A percentile compares a stretch with the other conserved stretches of the same genome.
phyloP scores from a whole-genome alignment of 2,113 vertebrate species.

The Carassius carassius region DNA sequence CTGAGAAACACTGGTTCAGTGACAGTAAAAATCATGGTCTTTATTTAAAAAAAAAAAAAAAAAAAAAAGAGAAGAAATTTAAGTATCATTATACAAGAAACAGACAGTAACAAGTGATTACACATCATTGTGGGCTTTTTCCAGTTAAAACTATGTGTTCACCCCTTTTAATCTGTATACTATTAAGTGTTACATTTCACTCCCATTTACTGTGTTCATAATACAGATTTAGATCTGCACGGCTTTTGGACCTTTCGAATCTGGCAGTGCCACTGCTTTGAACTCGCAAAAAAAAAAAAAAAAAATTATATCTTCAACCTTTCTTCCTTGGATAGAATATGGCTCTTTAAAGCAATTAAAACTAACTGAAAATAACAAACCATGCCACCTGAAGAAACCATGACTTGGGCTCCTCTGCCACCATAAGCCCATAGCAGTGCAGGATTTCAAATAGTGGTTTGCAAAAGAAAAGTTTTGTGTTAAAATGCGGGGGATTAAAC shows the following conservation, averaged over 20 bases:
- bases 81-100: conserved; percentile 44
- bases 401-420: conserved; percentile 25
- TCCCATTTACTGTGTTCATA: conserved; percentile 28
- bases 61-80: no score
- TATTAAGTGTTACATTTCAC: conserved; percentile 36
- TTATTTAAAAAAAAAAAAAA: conserved; percentile 41
- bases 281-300: background rate
- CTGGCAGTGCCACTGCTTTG: conserved; percentile 16
- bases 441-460: conserved; percentile 24
- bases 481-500: background rate
- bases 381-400: background rate
- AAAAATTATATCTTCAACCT: background rate
- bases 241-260: background rate
- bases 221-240: conserved; percentile 27
- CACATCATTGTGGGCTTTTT: conserved; percentile 40
- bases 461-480: background rate
- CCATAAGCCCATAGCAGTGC: conserved; percentile 38
- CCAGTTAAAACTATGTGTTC: conserved; percentile 49
- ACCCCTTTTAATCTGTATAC: conserved; percentile 33
- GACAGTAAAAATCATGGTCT: conserved; percentile 50
- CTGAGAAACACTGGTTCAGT: background rate
- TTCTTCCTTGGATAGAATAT: conserved; percentile 1
- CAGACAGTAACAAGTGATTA: conserved; percentile 54
- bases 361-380: background rate
- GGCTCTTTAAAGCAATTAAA: conserved; percentile 29